phyloP scores from a whole-genome alignment of 1,140 invertebrate species.

The Lutraria rhynchaena region DNA sequence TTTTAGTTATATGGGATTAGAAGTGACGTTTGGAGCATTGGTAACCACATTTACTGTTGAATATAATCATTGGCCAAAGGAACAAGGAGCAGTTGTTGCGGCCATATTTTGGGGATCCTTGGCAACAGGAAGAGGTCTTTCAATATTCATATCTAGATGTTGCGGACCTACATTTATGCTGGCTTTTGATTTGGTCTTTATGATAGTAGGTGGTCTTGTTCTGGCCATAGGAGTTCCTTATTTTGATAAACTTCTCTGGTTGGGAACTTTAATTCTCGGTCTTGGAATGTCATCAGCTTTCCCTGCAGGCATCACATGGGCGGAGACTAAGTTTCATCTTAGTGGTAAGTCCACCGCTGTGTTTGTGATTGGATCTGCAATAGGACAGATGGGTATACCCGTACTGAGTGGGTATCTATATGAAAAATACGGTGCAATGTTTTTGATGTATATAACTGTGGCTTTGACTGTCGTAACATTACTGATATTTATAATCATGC shows the following conservation, averaged over 20 bases:
- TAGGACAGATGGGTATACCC: constrained; percentile 83
- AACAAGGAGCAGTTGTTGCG: constrained; percentile 80
- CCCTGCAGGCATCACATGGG: constrained; percentile 83
- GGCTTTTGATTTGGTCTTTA: constrained; percentile 77
- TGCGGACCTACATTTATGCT: constrained; percentile 80
- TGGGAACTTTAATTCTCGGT: constrained; percentile 78
- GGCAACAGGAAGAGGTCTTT: constrained; percentile 81
- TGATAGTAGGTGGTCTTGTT: constrained; percentile 79
- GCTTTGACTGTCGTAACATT: constrained; percentile 68
- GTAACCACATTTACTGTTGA: constrained; percentile 80
- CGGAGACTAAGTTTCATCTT: constrained; percentile 82
- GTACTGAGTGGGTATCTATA: constrained; percentile 79
- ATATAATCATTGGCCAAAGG: constrained; percentile 75
- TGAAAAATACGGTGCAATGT: constrained; percentile 73
- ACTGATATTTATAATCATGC: constrained; percentile 74
- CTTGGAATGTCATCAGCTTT: constrained; percentile 84
- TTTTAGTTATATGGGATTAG: constrained; percentile 83
- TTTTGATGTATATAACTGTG: constrained; percentile 80
- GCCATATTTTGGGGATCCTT: constrained; percentile 84
- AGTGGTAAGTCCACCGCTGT: constrained; percentile 83
- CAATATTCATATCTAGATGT: constrained; percentile 81
- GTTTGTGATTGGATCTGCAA: constrained; percentile 82
- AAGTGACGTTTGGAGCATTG: constrained; percentile 83
- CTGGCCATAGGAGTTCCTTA: constrained; percentile 78
- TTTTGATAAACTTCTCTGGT: constrained; percentile 71